Base-by-base conservation (phyloP, 2,888 invertebrate species). In the Cantharis lateralis region DNA sequence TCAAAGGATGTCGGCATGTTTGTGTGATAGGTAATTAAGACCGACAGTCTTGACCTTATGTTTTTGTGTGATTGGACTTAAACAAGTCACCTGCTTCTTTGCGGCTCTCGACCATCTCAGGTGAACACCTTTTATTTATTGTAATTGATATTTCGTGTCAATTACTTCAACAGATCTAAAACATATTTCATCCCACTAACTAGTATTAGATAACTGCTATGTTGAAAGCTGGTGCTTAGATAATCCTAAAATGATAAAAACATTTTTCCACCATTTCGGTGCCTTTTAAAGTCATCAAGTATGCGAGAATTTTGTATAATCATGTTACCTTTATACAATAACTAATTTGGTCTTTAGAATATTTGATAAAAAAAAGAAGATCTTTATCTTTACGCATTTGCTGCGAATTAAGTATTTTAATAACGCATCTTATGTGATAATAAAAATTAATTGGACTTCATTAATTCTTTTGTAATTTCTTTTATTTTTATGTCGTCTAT, bases 11-110 rank as follows among this genome's bases (percentile, higher is more conserved):
- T 81, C 82, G 83, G 84, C 80, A 77, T 81, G 82, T 83, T 84
- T 83, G 82, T 83, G 79, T 83, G 82, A 82, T 83, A 82, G 78
- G 83, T 84, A 84, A 84, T 84, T 84, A 84, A 83, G 83, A 81
- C 81, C 79, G 80, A 80, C 82, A 80, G 78, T 76, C 79, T 72
- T 77, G 74, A 76, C 73, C 80, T 78, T 77, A 75, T 72, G 74
- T 74, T 75, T 74, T 77, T 75, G 71, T 78, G 78, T 75, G 73
- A 77, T 78, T 79, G 73, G 74, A 72, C 71, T 74, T 68, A 28
- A 77, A 77, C 75, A 68, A 75, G 66, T 75, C 78, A 78, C 75
- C 77, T 72, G 77, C 71, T 74, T 74, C 76, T 75, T 74, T 74
- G 62, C 72, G 74, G 73, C 69, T 48, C 72, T 68, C 62, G 68